A percentile compares a stretch with the other conserved stretches of the same genome.
phyloP scores from a whole-genome alignment of 2,888 invertebrate species.

The Melinopterus prodromus region DNA sequence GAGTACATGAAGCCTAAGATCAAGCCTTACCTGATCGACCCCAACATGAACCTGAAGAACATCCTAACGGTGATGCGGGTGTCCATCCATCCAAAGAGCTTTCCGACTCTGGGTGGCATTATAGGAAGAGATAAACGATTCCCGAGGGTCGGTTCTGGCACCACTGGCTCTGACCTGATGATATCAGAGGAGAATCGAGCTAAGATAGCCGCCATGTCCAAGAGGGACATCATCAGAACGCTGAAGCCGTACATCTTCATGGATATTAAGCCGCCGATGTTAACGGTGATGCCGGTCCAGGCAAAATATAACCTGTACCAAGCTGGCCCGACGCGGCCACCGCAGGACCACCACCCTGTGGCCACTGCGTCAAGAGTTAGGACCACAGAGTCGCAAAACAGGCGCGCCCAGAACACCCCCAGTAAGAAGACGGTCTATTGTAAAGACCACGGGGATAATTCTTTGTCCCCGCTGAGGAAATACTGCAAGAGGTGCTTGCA shows the following conservation, averaged over 20 bases:
- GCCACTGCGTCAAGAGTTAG: background rate
- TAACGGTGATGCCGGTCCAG: slow-evolving; percentile 32
- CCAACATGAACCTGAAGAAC: slow-evolving; percentile 40
- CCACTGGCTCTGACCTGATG: background rate
- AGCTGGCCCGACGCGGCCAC: slow-evolving; percentile 1
- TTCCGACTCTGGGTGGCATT: background rate
- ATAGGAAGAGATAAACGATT: background rate
- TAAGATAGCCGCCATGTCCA: slow-evolving; percentile 41
- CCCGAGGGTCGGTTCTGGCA: background rate
- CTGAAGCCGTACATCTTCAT: slow-evolving; percentile 36
- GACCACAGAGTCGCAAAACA: background rate
- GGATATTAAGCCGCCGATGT: slow-evolving; percentile 28
- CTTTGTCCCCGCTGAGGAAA: background rate
- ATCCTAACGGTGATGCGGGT: slow-evolving; percentile 46
- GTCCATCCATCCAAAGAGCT: slow-evolving; percentile 25
- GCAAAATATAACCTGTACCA: slow-evolving; percentile 31
- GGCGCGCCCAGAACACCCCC: background rate
- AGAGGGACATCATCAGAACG: slow-evolving; percentile 29
- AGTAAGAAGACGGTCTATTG: background rate
- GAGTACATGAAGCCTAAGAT: slow-evolving; percentile 36
- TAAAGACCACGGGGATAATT: slow-evolving; percentile 36
- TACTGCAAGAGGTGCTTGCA: slow-evolving; percentile 26
- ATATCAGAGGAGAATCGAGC: slow-evolving; percentile 39
- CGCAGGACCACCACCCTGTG: background rate
- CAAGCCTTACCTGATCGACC: slow-evolving; percentile 40